Evolutionary conservation across 1,140 invertebrate species (phyloP).

Genomic region (Rhagoletis zephyria): DNA sequence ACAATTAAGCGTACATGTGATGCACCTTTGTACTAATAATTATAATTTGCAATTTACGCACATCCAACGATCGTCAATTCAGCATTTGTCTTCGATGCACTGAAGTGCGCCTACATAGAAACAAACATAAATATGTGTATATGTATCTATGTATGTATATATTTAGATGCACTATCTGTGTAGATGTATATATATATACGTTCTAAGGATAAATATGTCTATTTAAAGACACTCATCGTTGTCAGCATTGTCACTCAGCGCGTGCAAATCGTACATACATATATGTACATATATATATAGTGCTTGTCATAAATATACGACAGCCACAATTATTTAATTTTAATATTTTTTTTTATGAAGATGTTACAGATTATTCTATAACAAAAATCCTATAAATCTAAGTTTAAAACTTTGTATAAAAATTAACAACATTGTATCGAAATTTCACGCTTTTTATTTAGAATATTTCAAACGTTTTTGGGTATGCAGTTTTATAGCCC

Average conservation of each 20-base stretch:
- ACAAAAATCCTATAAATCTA: too few relatives aligned
- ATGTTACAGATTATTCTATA: too few relatives aligned
- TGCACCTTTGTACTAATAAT: slow-evolving; percentile 20
- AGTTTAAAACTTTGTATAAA: too few relatives aligned
- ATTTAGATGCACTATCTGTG: neutral
- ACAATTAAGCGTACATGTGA: neutral
- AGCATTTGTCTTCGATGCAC: slow-evolving; percentile 22
- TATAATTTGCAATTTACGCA: slow-evolving; percentile 48
- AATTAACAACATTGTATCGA: too few relatives aligned
- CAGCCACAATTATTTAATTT: too few relatives aligned
- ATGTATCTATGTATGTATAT: neutral
- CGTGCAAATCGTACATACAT: slow-evolving; percentile 3
- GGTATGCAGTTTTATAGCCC: too few relatives aligned
- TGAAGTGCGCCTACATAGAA: slow-evolving; percentile 7
- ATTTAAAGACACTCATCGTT: slow-evolving; percentile 51
- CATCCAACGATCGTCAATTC: slow-evolving; percentile 33
- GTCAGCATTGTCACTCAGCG: slow-evolving; percentile 46
- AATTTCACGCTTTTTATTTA: too few relatives aligned
- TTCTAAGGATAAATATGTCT: slow-evolving; percentile 50
- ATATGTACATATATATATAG: neutral
- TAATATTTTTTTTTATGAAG: too few relatives aligned
- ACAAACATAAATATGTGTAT: neutral
- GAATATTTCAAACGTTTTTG: too few relatives aligned
- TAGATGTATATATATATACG: neutral
- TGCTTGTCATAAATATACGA: too few relatives aligned